Evolutionary conservation across 2,888 invertebrate genomes (phyloP), one percentile per base, ranked within the genome.

Genomic region (Drosophila paramelanica): DNA sequence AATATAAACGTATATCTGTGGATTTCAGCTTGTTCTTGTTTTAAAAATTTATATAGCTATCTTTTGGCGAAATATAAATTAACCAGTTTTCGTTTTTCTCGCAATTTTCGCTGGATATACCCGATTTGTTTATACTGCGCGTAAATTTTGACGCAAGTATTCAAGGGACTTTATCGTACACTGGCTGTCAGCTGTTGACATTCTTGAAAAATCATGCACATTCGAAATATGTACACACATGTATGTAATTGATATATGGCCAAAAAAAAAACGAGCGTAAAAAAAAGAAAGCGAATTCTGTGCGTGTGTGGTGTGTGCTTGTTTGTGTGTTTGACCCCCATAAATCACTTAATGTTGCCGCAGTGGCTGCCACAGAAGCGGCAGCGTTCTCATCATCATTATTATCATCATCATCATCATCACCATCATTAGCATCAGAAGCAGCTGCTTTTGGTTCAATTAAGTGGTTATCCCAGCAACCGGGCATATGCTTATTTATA

Each of bases 321-420:
- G 39, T 50, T 39, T 49, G 31, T 49, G 49, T 57, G 49, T 51
- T 33, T 71, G 75, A 64, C 71, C 69, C 66, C 61, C 85, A 88
- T 85, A 85, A 85, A 88, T 85, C 85, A 85, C 68, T 67, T 67
- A 77, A 78, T 79, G 70, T 70, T 79, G 58, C 58, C 60, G 61
- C 81, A 78, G 65, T 77, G 45, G 61, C 60, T 62, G 62, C 49
- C 52, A 14, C 43, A 56, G 23, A 38, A 33, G 13, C 42, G 33
- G 14, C 46, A 62, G 25, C 56, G 43, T 33, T 38, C 20, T 25
- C 36, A 56, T 41, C 50, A 51, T 49, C 60, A 46, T 53, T 47
- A 72, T 56, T 25, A 56, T 56, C n/a, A 51, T 8, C 55, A 27
- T 25, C 47, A 52, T 42, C 55, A 51, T 31, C 27, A 33, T 38